phyloP scores from a whole-genome alignment of 2,113 vertebrate genomes.

The Conger conger region DNA sequence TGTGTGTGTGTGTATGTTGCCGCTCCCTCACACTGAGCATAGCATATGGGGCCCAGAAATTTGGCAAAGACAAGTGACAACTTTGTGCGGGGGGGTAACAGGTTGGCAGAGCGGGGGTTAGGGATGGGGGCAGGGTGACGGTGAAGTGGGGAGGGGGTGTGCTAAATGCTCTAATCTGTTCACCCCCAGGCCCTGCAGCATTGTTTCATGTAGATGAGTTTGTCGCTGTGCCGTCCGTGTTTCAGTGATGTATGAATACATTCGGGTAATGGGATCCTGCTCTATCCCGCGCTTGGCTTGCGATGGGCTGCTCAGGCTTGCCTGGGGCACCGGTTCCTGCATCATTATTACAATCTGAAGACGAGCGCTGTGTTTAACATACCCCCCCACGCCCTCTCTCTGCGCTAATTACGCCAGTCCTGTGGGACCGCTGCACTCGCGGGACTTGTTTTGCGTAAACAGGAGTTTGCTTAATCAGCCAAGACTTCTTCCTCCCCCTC shows the following conservation, averaged over 20 bases:
- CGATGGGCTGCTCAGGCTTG: conserved; percentile 85
- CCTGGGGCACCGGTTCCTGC: conserved; percentile 75
- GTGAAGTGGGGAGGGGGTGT: conserved; percentile 52
- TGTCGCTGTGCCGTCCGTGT: conserved; percentile 85
- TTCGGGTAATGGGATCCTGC: conserved; percentile 61
- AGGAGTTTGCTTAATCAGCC: conserved; percentile 67
- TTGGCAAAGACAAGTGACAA: conserved; percentile 82
- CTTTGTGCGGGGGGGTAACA: conserved; percentile 64
- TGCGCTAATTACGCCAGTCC: conserved; percentile 84
- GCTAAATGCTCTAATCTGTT: conserved; percentile 83
- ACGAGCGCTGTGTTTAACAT: conserved; percentile 82
- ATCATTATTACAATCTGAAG: conserved; percentile 78
- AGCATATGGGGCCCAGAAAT: conserved; percentile 83
- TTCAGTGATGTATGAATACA: conserved; percentile 76
- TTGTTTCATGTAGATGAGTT: conserved; percentile 93
- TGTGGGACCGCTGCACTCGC: conserved; percentile 67
- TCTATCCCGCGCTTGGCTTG: conserved; percentile 60
- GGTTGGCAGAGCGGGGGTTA: conserved; percentile 45
- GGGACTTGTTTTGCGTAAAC: conserved; percentile 73
- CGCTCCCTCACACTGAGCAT: conserved; percentile 71
- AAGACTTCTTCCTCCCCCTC: conserved; percentile 38
- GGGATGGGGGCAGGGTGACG: conserved; percentile 15
- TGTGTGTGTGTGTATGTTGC: conserved; percentile 58
- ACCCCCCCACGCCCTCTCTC: conserved; percentile 41
- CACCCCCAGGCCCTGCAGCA: conserved; percentile 81